These are phyloP conservation scores for Palythoa heliodiscus DNA, from an alignment of 92 coral and sea anemone species.

Conservation along the genomic window DNA sequence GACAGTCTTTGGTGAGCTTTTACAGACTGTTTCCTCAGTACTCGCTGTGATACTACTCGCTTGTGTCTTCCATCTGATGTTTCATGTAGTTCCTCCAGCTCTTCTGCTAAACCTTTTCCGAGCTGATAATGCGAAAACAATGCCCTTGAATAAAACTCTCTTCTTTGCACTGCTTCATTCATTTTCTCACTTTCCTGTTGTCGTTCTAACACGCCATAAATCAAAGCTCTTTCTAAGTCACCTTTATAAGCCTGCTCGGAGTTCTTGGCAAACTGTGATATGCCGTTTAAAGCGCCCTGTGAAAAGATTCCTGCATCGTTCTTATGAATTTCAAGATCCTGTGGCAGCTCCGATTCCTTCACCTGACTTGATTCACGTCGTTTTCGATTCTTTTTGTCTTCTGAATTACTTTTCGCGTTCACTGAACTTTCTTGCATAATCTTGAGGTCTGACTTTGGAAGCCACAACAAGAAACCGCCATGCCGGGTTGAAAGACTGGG, in stretches of 20 bases:
- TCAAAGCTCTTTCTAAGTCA: background rate
- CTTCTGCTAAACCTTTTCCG: constrained; percentile 6
- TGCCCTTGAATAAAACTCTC: background rate
- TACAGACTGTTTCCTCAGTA: background rate
- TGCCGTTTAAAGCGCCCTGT: background rate
- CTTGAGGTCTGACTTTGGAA: constrained; percentile 66
- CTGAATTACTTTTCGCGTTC: constrained; percentile 4
- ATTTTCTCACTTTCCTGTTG: background rate
- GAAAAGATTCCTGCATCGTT: background rate
- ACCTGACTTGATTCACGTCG: constrained; percentile 22
- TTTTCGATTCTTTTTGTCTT: background rate
- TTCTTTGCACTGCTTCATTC: background rate
- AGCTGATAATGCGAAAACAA: background rate
- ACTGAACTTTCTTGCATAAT: constrained; percentile 16
- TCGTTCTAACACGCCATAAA: constrained; percentile 3
- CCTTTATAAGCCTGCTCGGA: background rate
- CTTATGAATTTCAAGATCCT: background rate
- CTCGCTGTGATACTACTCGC: constrained; percentile 15
- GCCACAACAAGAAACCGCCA: constrained; percentile 76
- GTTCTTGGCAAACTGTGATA: background rate
- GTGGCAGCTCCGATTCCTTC: background rate
- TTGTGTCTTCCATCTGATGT: constrained; percentile 27
- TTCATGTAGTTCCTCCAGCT: constrained; percentile 5
- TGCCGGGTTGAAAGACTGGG: constrained; percentile 19
- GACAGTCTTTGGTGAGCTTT: background rate